A percentile compares a stretch with the other conserved stretches of the same genome.
These are phyloP conservation scores for Agonopterix heracliana DNA, from an alignment of 2,888 invertebrate species.

Conservation along the genomic window DNA sequence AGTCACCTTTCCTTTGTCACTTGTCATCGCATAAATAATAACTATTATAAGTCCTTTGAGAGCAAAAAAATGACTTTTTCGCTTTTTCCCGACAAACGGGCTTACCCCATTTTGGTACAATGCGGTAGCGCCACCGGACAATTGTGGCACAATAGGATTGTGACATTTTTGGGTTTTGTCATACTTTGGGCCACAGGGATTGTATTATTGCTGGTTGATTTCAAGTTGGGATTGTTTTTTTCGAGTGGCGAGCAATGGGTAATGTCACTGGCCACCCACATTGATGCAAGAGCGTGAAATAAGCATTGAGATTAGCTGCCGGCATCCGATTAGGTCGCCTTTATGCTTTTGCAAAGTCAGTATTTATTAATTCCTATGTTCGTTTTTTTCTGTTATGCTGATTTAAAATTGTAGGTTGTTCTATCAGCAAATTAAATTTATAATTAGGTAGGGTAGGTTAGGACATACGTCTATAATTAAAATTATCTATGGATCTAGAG, in stretches of 20 bases:
- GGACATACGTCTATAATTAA: too few species aligned
- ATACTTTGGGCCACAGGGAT: constrained; percentile 46
- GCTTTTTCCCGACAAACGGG: constrained; percentile 45
- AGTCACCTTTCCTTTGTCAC: constrained; percentile 47
- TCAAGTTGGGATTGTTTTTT: constrained; percentile 21
- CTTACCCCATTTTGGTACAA: constrained; percentile 43
- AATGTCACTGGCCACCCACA: constrained; percentile 48
- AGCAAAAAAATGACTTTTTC: constrained; percentile 61
- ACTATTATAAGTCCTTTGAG: constrained; percentile 11
- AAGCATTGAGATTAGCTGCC: constrained; percentile 38
- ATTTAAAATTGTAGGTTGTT: too few species aligned
- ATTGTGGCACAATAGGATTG: constrained; percentile 46
- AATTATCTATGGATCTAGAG: too few species aligned
- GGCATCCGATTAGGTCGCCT: constrained; percentile 22
- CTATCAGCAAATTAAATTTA: too few species aligned
- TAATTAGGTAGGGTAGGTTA: too few species aligned
- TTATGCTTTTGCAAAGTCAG: background rate
- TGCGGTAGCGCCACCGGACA: constrained; percentile 65
- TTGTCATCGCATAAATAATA: constrained; percentile 30
- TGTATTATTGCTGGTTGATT: constrained; percentile 39
- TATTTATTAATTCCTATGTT: too few species aligned
- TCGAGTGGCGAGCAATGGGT: constrained; percentile 14
- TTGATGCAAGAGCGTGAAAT: constrained; percentile 40
- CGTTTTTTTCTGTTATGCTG: too few species aligned
- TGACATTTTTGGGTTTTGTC: constrained; percentile 56